Evolutionary conservation across 2,888 invertebrate genomes (phyloP).

Genomic region (Sinohyriopsis cumingii): DNA sequence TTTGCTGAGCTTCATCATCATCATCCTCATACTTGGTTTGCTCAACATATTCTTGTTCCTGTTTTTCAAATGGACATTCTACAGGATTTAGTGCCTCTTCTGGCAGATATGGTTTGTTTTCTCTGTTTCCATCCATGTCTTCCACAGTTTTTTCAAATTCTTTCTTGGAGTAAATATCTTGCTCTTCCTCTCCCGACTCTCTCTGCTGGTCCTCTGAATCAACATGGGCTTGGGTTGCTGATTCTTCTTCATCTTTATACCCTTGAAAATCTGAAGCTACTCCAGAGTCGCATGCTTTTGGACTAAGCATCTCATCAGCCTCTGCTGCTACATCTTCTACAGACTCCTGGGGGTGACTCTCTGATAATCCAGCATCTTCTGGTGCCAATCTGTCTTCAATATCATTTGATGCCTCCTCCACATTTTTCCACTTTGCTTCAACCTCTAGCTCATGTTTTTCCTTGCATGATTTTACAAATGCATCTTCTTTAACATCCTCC

Average conservation of each 20-base stretch:
- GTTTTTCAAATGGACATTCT: constrained; percentile 1
- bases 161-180: constrained; percentile 1
- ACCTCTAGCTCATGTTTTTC: no score
- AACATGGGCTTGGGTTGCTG: background rate
- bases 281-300: constrained; percentile 1
- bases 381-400: constrained; percentile 27
- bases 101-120: background rate
- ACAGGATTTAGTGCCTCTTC: background rate
- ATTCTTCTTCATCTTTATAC: background rate
- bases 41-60: constrained; percentile 4
- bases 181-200: constrained; percentile 4
- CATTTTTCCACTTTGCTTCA: no score
- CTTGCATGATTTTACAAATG: no score
- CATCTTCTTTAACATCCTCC: no score
- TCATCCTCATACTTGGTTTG: background rate
- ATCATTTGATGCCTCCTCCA: constrained; percentile 19
- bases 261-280: no score
- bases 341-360: constrained; percentile 2
- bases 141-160: constrained; percentile 2
- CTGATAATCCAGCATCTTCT: constrained; percentile 23
- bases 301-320: constrained; percentile 19
- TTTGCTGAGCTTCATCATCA: constrained; percentile 1
- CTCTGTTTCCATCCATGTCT: background rate
- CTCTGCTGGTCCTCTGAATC: constrained; percentile 10
- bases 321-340: constrained; percentile 24